Base-by-base conservation (phyloP, 2,888 invertebrate species). In the Drosophila mimetica region DNA sequence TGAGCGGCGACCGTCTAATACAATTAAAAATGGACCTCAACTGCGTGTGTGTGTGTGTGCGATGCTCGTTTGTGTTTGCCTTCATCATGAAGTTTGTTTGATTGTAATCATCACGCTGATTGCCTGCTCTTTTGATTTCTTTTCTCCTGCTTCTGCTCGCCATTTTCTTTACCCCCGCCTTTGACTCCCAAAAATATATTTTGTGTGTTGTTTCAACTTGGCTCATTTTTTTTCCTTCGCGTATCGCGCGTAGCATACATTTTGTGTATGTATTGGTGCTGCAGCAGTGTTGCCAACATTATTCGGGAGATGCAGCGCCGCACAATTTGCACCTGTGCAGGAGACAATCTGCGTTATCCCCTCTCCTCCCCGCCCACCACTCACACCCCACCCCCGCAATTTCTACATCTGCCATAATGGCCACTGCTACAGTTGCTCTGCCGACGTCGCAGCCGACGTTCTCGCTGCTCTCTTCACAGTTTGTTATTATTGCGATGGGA, bases 271-370 rank as follows among this genome's bases (percentile, higher is more conserved):
- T 89, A 74, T 83, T 82, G 74, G 79, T 76, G 39, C 39, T 16
- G 72, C 63, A 74, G 87, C 89, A 88, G 83, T 81, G 87, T 84
- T 88, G 89, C 83, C 89, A 84, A 63, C 71, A 69, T 79, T 74
- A 64, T 66, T 65, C 50, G 67, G 50, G 46, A 55, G 71, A 74
- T 77, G 65, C 76, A 74, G 48, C 41, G 42, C 60, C 63, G 71
- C 76, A 85, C 51, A 75, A 71, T 72, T 86, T 88, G 80, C 86
- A 84, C 83, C 83, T 84, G 83, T 84, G 85, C 82, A 81, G 81
- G 75, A 74, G 65, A 71, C 59, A 71, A 67, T 61, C 73, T 70
- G 39, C 47, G 47, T 39, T 20, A 36, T 50, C 39, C 42, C 44
- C 39, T 28, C 48, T 3, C 48, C 48, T 3, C 48, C 34, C 53